phyloP scores from a whole-genome alignment of 2,888 invertebrate genomes.

The Xestia xanthographa region DNA sequence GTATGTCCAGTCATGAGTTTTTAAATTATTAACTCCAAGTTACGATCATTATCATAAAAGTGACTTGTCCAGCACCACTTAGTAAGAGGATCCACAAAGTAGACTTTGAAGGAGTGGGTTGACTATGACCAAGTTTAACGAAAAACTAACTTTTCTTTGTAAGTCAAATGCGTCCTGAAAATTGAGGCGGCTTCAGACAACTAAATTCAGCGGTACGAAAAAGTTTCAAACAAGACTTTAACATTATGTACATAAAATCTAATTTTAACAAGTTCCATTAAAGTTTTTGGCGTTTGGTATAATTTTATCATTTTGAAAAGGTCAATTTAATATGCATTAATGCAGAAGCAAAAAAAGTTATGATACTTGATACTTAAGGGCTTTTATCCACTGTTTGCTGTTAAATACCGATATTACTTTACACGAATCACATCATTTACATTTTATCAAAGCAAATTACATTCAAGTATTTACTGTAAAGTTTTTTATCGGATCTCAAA shows the following conservation, averaged over 20 bases:
- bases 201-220: slow-evolving; percentile 45
- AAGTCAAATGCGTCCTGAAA: slow-evolving; percentile 54
- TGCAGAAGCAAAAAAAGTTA: not conserved
- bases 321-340: slow-evolving; percentile 22
- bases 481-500: not conserved
- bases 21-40: slow-evolving; percentile 1
- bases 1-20: not conserved
- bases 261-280: slow-evolving; percentile 51
- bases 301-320: slow-evolving; percentile 49
- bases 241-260: slow-evolving; percentile 48
- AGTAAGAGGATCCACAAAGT: slow-evolving; percentile 37
- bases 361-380: not conserved
- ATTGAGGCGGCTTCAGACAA: slow-evolving; percentile 38
- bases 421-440: not conserved
- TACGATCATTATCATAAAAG: slow-evolving; percentile 5
- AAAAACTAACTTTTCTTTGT: slow-evolving; percentile 60
- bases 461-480: not conserved
- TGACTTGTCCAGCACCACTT: slow-evolving; percentile 12
- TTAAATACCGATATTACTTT: not conserved
- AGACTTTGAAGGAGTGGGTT: slow-evolving; percentile 25
- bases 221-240: slow-evolving; percentile 53
- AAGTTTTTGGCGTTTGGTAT: slow-evolving; percentile 48
- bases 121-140: slow-evolving; percentile 37
- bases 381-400: not conserved
- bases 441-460: not conserved